Conservation (phyloP, 2,888 invertebrate genomes). For the Netelia melanura region DNA sequence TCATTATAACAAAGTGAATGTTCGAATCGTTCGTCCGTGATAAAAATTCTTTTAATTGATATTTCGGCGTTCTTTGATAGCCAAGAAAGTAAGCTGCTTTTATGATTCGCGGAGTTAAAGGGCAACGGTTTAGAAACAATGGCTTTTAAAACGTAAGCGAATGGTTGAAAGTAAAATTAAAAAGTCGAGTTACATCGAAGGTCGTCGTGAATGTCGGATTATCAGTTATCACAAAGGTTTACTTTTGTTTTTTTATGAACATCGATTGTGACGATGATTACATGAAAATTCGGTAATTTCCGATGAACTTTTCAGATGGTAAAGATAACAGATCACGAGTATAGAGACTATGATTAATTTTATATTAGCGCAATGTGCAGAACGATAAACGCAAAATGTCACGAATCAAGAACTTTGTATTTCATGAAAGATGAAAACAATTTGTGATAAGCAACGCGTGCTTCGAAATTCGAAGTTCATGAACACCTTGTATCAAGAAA, state of each 20-base stretch:
- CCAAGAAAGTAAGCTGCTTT: neutral
- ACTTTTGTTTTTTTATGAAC: too few species aligned
- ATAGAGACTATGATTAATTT: too few species aligned
- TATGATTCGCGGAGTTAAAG: neutral
- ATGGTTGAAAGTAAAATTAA: too few species aligned
- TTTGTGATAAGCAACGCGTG: neutral
- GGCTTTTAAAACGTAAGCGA: neutral
- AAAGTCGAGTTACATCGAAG: too few species aligned
- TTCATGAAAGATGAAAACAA: neutral
- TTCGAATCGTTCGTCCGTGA: neutral
- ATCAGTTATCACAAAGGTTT: too few species aligned
- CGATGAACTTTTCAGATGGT: too few species aligned
- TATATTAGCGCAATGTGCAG: too few species aligned
- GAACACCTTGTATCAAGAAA: neutral
- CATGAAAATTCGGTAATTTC: too few species aligned
- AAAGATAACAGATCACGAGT: too few species aligned
- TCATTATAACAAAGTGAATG: neutral
- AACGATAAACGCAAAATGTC: too few species aligned
- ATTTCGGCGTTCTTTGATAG: neutral
- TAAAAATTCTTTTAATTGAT: slow-evolving; percentile 3
- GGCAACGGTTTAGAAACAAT: neutral
- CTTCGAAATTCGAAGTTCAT: neutral
- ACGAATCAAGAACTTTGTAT: neutral
- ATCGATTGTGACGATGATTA: too few species aligned
- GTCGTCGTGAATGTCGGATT: too few species aligned